These are phyloP conservation scores for Falco naumanni DNA, from an alignment of 2,797 vertebrate species.

Conservation along the genomic window DNA sequence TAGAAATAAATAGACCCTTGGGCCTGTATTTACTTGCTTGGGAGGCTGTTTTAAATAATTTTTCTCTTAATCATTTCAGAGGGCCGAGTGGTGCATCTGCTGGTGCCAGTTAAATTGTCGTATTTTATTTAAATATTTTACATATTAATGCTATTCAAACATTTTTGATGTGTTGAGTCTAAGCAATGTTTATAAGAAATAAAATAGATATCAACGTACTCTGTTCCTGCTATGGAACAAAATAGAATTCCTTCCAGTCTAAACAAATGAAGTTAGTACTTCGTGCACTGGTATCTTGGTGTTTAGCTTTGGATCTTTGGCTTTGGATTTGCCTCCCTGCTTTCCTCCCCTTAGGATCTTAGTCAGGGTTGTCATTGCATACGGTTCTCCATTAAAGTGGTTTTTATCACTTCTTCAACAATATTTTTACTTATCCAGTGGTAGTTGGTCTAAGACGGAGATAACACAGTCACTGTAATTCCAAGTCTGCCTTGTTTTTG, in stretches of 20 bases:
- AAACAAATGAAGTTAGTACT: not conserved
- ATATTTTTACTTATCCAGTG: not conserved
- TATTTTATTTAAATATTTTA: not conserved
- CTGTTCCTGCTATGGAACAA: not conserved
- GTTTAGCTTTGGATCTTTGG: not conserved
- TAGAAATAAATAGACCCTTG: not conserved
- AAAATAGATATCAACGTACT: not conserved
- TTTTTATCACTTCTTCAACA: not conserved
- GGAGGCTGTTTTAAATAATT: not conserved
- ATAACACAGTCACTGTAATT: not conserved
- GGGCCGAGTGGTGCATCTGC: not conserved
- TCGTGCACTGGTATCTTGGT: not conserved
- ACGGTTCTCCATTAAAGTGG: not conserved
- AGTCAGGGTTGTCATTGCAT: rapidly evolving
- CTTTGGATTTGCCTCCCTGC: not conserved
- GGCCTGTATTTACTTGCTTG: not conserved
- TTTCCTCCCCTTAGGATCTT: not conserved
- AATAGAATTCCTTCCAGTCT: not conserved
- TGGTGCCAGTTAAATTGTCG: not conserved
- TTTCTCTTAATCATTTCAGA: not conserved
- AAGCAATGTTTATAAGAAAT: not conserved
- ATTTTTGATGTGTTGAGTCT: not conserved
- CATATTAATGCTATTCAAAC: not conserved
- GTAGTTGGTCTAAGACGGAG: not conserved
- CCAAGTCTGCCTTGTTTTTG: not conserved